A percentile compares a stretch with the other conserved stretches of the same genome.
phyloP scores from a whole-genome alignment of 1,140 invertebrate genomes.

The Pinna nobilis region DNA sequence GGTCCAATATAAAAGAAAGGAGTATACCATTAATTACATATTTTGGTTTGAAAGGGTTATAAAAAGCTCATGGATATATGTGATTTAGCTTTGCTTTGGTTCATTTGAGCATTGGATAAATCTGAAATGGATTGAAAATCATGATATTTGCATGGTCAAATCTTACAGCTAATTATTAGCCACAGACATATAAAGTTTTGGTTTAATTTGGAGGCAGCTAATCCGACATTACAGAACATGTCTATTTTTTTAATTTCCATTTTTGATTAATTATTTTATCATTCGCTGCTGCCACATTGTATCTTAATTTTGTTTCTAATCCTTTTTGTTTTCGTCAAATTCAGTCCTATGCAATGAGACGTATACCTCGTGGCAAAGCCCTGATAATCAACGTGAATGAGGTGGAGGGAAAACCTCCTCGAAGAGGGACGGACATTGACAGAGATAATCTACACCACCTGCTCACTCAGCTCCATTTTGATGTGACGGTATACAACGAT shows the following conservation, averaged over 20 bases:
- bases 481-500: slow-evolving; percentile 61
- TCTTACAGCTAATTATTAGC: too few species aligned
- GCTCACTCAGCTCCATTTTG: slow-evolving; percentile 67
- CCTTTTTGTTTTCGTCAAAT: background rate
- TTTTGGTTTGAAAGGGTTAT: too few species aligned
- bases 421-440: slow-evolving; percentile 67
- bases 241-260: background rate
- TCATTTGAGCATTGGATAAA: too few species aligned
- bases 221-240: too few species aligned
- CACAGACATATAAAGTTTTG: too few species aligned
- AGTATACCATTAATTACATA: too few species aligned
- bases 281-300: background rate
- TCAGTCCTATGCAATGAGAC: slow-evolving; percentile 64
- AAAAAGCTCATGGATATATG: too few species aligned
- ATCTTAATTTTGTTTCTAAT: background rate
- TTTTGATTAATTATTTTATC: background rate
- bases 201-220: too few species aligned
- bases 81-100: too few species aligned
- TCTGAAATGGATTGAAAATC: too few species aligned
- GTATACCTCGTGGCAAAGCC: slow-evolving; percentile 63
- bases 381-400: slow-evolving; percentile 69
- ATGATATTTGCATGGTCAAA: too few species aligned
- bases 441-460: slow-evolving; percentile 65
- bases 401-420: slow-evolving; percentile 59
- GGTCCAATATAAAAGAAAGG: too few species aligned